Conservation (phyloP, 1,140 invertebrate species). For the Drosophila littoralis region DNA sequence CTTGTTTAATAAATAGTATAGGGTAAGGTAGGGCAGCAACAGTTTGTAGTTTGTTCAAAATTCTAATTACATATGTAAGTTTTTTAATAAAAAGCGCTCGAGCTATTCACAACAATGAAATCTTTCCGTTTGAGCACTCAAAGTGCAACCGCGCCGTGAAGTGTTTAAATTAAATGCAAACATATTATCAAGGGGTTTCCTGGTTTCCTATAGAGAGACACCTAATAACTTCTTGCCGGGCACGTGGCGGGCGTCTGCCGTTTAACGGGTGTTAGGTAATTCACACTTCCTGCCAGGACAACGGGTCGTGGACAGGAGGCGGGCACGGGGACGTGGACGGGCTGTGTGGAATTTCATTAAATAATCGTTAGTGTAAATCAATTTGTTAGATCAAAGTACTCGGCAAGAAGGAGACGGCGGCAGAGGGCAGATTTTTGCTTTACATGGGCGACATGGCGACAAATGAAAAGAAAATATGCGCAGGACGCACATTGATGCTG, state of each 20-base stretch:
- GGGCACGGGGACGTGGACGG: no score
- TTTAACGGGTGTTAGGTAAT: constrained; percentile 65
- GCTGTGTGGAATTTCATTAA: constrained; percentile 73
- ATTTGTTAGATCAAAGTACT: constrained; percentile 75
- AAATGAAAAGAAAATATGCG: constrained; percentile 75
- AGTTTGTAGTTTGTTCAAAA: no score
- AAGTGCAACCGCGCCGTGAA: constrained; percentile 4
- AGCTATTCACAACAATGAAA: background rate
- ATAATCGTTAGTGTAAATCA: constrained; percentile 83
- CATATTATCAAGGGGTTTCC: background rate
- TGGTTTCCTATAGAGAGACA: constrained; percentile 22
- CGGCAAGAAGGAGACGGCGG: background rate
- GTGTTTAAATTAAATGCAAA: constrained; percentile 25
- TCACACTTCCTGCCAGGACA: constrained; percentile 71
- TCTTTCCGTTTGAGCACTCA: background rate
- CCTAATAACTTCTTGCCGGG: constrained; percentile 56
- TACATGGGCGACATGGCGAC: constrained; percentile 72
- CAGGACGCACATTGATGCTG: background rate
- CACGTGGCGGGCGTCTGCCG: constrained; percentile 63
- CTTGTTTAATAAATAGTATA: no score
- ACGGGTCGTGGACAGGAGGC: background rate
- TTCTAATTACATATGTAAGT: background rate
- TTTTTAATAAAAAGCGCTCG: constrained; percentile 8
- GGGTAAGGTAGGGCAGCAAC: no score
- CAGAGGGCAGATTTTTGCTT: background rate